Base-by-base conservation (phyloP, 2,888 invertebrate genomes). In the Cataglyphis cursor region DNA sequence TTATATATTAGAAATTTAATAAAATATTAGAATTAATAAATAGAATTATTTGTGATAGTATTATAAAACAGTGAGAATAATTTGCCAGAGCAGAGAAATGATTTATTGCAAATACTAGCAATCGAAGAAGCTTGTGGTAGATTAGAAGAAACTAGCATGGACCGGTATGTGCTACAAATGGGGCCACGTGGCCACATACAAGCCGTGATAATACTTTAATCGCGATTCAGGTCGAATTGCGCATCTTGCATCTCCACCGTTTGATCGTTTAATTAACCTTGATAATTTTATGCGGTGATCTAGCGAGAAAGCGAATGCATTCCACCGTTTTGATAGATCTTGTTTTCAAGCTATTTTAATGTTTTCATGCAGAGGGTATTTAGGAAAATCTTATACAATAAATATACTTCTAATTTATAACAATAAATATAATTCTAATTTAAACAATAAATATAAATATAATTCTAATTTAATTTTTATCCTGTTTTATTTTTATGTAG, bases 241-340 rank as follows among this genome's bases (percentile, higher is more conserved):
- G 83, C 82, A 74, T 80, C 75, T 84, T 76, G 80, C 82, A 81
- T 86, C 82, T 82, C 59, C 57, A 75, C 70, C 84, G 86, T 88
- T 87, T 88, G 86, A 88, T 88, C 73, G 74, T n/a, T 73, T 85
- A 83, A 87, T 88, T 85, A 85, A 88, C 78, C 61, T 73, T 65
- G 85, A 84, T 82, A 66, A 88, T 62, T 74, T 85, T 68, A 38
- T 15, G 66, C 38, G 38, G 65, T 24, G 66, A 76, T 76, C 57
- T 66, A 54, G 31, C n/a, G 21, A 57, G 28, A 66, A 76, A 76
- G 66, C 66, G 28, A 41, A 74, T 66, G 57, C 41, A 57, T 76
- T 65, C 57, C 15, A 54, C n/a, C 38, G 15, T 28, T 10, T n/a
- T 15, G 21, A 76, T n/a, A 28, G 41, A 54, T 65, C n/a, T 65